These are phyloP conservation scores for Nycteola revayana DNA, from an alignment of 2,888 invertebrate genomes.

Conservation along the genomic window DNA sequence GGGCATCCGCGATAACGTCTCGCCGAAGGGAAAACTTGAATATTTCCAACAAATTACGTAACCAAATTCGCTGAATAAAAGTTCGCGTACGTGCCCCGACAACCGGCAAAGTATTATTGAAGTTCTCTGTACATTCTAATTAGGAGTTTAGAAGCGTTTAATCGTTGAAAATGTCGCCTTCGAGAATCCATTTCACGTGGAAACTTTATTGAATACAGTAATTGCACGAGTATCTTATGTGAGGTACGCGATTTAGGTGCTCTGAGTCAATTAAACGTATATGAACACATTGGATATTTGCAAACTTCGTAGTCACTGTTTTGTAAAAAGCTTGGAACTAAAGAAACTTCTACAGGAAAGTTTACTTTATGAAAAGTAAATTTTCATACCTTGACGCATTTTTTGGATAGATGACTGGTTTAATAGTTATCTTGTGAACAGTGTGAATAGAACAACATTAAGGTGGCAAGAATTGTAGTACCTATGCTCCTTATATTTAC, in stretches of 20 bases:
- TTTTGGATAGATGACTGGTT: no score
- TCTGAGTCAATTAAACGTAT: no score
- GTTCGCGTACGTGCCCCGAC: constrained; percentile 66
- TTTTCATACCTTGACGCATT: no score
- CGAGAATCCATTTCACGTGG: constrained; percentile 36
- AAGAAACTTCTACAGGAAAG: no score
- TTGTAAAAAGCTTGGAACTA: no score
- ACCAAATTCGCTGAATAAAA: constrained; percentile 71
- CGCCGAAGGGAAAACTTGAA: constrained; percentile 76
- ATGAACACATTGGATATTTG: no score
- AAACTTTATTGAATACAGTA: constrained; percentile 42
- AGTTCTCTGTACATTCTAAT: constrained; percentile 61
- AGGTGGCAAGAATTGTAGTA: no score
- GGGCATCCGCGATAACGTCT: constrained; percentile 72
- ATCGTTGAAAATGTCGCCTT: constrained; percentile 51
- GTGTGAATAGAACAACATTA: no score
- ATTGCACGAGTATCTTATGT: constrained; percentile 24
- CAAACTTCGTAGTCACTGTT: no score
- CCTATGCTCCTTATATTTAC: no score
- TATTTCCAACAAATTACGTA: constrained; percentile 74
- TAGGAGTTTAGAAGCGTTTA: constrained; percentile 60
- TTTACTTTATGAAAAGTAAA: no score
- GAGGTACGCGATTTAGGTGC: constrained; percentile 9
- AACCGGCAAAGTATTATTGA: constrained; percentile 64
- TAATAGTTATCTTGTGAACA: no score